Conservation (phyloP, 2,888 invertebrate species). For the Xanthorhoe designata region DNA sequence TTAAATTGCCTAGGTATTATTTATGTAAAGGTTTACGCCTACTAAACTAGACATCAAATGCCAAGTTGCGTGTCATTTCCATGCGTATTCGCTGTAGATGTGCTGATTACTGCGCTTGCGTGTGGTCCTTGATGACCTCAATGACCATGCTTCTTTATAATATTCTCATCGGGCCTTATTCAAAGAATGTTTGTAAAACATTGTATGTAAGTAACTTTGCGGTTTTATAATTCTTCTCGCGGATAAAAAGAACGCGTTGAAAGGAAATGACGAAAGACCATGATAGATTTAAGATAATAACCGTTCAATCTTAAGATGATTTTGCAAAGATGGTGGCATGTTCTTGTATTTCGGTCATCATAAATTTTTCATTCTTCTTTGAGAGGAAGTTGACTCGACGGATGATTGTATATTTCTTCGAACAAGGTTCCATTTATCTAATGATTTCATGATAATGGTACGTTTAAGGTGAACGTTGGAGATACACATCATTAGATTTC, state of each 20-base stretch:
- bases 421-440: conserved; percentile 6
- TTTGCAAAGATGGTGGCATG: too few relatives aligned
- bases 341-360: too few relatives aligned
- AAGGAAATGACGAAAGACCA: too few relatives aligned
- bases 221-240: background rate
- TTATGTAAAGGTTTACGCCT: too few relatives aligned
- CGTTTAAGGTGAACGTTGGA: conserved; percentile 41
- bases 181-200: conserved; percentile 1
- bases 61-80: conserved; percentile 21
- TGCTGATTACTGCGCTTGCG: conserved; percentile 19
- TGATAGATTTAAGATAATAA: too few relatives aligned
- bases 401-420: background rate
- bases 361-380: background rate
- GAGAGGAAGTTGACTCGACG: background rate
- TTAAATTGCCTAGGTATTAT: background rate
- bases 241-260: background rate
- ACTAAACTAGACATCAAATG: conserved; percentile 13
- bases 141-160: conserved; percentile 13
- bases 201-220: background rate
- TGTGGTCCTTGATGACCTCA: conserved; percentile 24
- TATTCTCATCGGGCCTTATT: conserved; percentile 9
- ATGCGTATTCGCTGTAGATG: conserved; percentile 12
- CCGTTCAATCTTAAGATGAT: too few relatives aligned
- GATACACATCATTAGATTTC: conserved; percentile 57
- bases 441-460: conserved; percentile 41